phyloP scores from a whole-genome alignment of 2,888 invertebrate genomes.

The Exephanes ischioxanthus region DNA sequence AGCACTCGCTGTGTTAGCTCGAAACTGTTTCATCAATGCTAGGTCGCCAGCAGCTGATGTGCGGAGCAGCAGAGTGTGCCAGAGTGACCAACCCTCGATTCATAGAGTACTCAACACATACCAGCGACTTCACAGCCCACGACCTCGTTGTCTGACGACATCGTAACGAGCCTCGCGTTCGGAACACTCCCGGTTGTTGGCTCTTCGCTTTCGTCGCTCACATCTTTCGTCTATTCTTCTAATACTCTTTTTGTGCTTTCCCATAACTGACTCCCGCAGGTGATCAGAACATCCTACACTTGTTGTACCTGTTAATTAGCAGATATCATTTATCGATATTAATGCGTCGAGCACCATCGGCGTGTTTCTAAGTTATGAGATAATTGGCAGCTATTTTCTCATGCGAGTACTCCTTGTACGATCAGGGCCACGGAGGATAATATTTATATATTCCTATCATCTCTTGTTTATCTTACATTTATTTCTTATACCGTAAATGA shows the following conservation, averaged over 20 bases:
- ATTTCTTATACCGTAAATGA: neutral
- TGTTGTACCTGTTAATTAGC: conserved; percentile 78
- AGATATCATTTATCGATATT: conserved; percentile 73
- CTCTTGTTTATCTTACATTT: neutral
- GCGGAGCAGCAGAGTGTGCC: conserved; percentile 80
- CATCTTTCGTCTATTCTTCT: conserved; percentile 1
- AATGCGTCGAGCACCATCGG: conserved; percentile 66
- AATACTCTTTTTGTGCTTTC: conserved; percentile 18
- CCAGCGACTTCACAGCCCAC: conserved; percentile 13
- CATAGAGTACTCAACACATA: conserved; percentile 42
- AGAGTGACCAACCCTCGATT: conserved; percentile 78
- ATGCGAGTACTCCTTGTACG: neutral
- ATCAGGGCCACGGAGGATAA: neutral
- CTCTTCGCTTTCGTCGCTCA: conserved; percentile 60
- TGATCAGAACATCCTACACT: conserved; percentile 63
- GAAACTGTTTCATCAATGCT: conserved; percentile 30
- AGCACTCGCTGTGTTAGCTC: conserved; percentile 4
- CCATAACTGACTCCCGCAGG: neutral
- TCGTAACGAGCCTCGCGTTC: conserved; percentile 45
- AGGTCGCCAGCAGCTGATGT: conserved; percentile 68
- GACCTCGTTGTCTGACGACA: neutral
- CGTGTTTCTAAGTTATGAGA: conserved; percentile 68
- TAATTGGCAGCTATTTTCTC: conserved; percentile 70
- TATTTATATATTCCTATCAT: neutral
- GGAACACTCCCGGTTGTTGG: conserved; percentile 59